Base-by-base conservation (phyloP, 2,797 vertebrate species). In the Sebastes goodei region DNA sequence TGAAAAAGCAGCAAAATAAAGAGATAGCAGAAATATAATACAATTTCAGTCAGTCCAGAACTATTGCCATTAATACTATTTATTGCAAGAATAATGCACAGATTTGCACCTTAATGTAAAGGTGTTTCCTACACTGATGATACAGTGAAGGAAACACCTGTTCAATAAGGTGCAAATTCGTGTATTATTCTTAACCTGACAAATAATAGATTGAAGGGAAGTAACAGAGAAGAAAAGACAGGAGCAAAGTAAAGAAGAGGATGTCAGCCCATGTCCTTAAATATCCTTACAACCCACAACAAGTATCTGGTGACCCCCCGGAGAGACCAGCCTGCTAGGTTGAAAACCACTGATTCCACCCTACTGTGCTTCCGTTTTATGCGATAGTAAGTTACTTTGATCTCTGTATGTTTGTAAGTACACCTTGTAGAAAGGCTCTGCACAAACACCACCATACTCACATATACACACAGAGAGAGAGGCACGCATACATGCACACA, bases 341-440 rank as follows among this genome's bases (percentile, higher is more conserved):
- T 81, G 32, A 68, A 79, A 85, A 78, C 53, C 5, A 11, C 65
- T 53, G 84, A 89, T 75, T 88, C 71, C 61, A 60, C 74, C 73
- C 66, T 17, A 25, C 77, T 66, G 61, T 57, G 76, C 68, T 71
- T 69, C 69, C 20, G 2, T 83, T 89, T 88, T 57, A 87, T 83
- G 72, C 52, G 82, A 83, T 66, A 59, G 30, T 64, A 74, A 86
- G 60, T 81, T 81, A 78, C 83, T 89, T 91, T 92, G 90, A 92
- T 88, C 83, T 81, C 52, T 66, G 46, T 46, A 30, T 77, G 56
- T 81, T 81, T 83, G 33, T 30, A 78, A 80, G 79, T 84, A 76
- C 69, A 90, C 73, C 61, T 81, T 81, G 69, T 66, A 78, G 62
- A 88, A 82, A 84, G 23, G 33, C 49, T 72, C 66, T 74, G 52